Evolutionary conservation across 2,888 invertebrate genomes (phyloP), one percentile per base, ranked within the genome.

Genomic region (Branchellion lobata): DNA sequence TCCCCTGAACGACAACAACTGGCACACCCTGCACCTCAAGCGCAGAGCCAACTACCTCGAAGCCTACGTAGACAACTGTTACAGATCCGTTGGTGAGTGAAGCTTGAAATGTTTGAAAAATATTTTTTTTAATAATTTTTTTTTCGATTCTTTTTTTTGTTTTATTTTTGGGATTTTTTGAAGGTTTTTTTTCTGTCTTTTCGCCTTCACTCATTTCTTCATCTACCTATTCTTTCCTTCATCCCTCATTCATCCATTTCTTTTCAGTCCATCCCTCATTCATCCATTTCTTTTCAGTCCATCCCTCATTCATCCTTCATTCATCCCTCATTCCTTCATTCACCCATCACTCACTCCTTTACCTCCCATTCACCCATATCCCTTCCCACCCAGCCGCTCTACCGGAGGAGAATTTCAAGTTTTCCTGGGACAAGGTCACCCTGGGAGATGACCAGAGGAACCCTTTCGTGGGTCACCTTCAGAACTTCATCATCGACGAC

Each of bases 21-120:
- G 88, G 88, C 88, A 88, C 82, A 86, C 86, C 0, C 77, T 87
- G 40, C 83, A 86, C 82, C 82, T 87, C 27, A 83, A 83, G 33
- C 84, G 87, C 11, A 84, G 86, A 27, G 87, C 86, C 31, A 84
- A 86, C 78, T 82, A 86, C 36, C 76, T 87, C 21, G 83, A 85
- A 57, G 81, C 85, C 3, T 86, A 85, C 84, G 85, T 87, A 1
- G 87, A 87, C 79, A 84, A 85, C 36, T 80, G 82, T 33, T 40
- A 74, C 18, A 76, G 36, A n/a, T 14, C 18, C 21, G 34, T 27
- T 5, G 76, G 68, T 74, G 65, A 69, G n/a, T n/a, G n/a, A n/a
- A n/a, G n/a, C n/a, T n/a, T n/a, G n/a, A n/a, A n/a, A n/a, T n/a
- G n/a, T 81, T 27, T 24, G 5, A 14, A 11, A 14, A 14, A 29